Conservation (phyloP, 2,797 vertebrate species). For the Paedocypris micromegethes region DNA sequence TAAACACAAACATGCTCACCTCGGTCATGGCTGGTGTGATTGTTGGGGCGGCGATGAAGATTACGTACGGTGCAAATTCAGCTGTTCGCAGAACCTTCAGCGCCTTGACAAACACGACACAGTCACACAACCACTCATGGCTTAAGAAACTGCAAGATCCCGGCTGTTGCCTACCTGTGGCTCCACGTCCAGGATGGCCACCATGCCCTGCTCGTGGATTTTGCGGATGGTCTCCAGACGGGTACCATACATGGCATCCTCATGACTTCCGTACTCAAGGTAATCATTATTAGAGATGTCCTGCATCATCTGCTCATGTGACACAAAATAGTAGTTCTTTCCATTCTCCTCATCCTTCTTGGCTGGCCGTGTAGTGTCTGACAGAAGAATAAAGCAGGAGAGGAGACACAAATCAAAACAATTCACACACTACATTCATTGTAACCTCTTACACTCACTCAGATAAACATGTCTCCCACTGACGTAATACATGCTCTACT, state of each 20-base stretch:
- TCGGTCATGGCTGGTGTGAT: constrained; percentile 95
- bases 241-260: constrained; percentile 97
- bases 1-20: constrained; percentile 59
- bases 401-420: too few species aligned
- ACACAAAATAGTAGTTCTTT: constrained; percentile 97
- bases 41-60: constrained; percentile 95
- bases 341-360: constrained; percentile 99
- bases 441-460: too few species aligned
- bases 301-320: constrained; percentile 99
- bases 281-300: constrained; percentile 99
- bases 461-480: too few species aligned
- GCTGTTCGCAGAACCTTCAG: constrained; percentile 96
- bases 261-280: constrained; percentile 97
- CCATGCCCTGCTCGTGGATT: constrained; percentile 89
- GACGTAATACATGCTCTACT: too few species aligned
- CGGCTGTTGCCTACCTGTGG: constrained; percentile 72
- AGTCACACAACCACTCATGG: too few species aligned
- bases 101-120: constrained; percentile 66
- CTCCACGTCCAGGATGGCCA: constrained; percentile 95
- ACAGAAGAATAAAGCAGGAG: not conserved
- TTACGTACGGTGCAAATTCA: constrained; percentile 93
- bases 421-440: too few species aligned
- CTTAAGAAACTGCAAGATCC: too few species aligned
- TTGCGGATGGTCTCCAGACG: constrained; percentile 95
- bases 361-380: constrained; percentile 91